Evolutionary conservation across 1,140 invertebrate genomes (phyloP).

Genomic region (Heliothis subflexa): DNA sequence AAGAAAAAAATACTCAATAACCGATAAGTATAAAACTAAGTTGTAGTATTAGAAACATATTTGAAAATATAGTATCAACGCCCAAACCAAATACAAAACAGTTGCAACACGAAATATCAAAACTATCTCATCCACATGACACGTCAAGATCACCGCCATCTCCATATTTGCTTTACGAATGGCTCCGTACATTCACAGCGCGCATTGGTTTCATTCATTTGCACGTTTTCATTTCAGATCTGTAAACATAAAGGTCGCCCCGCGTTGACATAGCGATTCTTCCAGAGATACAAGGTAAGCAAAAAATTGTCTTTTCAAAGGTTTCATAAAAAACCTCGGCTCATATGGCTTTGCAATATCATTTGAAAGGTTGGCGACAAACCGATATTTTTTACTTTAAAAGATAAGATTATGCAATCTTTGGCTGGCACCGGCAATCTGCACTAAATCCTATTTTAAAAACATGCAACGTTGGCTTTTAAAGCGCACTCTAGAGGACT

Average conservation of each 20-base stretch:
- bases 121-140: conserved; percentile 25
- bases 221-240: conserved; percentile 49
- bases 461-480: conserved; percentile 82
- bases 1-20: no score
- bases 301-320: conserved; percentile 39
- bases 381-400: conserved; percentile 64
- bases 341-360: conserved; percentile 74
- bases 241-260: conserved; percentile 47
- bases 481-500: conserved; percentile 71
- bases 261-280: conserved; percentile 39
- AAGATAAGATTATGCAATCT: conserved; percentile 77
- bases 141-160: conserved; percentile 40
- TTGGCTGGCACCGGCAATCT: conserved; percentile 67
- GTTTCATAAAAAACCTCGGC: conserved; percentile 50
- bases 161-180: conserved; percentile 50
- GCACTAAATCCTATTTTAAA: conserved; percentile 80
- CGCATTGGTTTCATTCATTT: conserved; percentile 50
- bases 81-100: neutral
- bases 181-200: conserved; percentile 48
- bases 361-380: conserved; percentile 74
- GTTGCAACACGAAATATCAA: conserved; percentile 42
- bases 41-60: neutral
- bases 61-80: neutral
- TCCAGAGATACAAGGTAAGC: conserved; percentile 23
- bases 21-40: no score